Evolutionary conservation across 2,888 invertebrate genomes (phyloP), one percentile per base, ranked within the genome.

Genomic region (Pterobdella sp.): DNA sequence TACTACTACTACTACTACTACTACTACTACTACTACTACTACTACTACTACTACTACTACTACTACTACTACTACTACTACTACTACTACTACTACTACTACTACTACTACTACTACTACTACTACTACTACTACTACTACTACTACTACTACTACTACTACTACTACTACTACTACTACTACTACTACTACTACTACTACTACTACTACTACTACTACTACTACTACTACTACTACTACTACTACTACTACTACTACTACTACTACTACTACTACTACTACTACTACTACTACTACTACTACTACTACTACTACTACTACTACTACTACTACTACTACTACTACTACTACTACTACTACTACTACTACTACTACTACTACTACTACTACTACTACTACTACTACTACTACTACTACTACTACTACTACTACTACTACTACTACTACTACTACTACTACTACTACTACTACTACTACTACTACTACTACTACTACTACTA

Each of bases 61-160:
- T 56, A 56, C 60, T 56, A 56, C 60, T 56, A 56, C 60, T 56
- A 56, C 60, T 56, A 56, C 4, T 26, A 65, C 65, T 65, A 65
- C 65, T 65, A 65, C 65, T 65, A 65, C 65, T 35, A 65, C 65
- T 65, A 65, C 65, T 65, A 65, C 65, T 65, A 65, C 65, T 65
- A 65, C 65, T 65, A 65, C 65, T 65, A 65, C 65, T 65, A 65
- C 65, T 65, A 65, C 65, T 65, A 65, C 65, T 65, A 65, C 65
- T 65, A 65, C 65, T 65, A 65, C 65, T 65, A 65, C 65, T 65
- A 65, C 65, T 65, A 65, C 65, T 65, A 65, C 65, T 65, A 65
- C 65, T 65, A 65, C 35, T 65, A 65, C 65, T 65, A 65, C 65
- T 65, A 65, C 65, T 65, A 65, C 35, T 65, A 65, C 65, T 65